Base-by-base conservation (phyloP, 2,888 invertebrate genomes). In the Tiphia femorata region DNA sequence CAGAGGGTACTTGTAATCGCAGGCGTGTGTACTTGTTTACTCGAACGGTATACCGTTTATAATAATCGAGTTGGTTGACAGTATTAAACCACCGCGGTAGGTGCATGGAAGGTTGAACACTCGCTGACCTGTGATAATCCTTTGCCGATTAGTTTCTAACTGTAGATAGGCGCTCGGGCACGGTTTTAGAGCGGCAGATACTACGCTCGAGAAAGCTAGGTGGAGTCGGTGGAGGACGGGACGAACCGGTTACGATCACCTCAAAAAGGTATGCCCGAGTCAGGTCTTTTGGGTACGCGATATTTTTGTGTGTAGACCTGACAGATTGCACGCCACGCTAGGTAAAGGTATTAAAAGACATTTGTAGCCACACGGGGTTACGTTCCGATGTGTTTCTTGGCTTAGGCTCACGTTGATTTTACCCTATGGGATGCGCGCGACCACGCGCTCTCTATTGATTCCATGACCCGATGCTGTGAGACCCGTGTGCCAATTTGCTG, bases 71-170 rank as follows among this genome's bases (percentile, higher is more conserved):
- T 51, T 49, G 53, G 57, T 62, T 65, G 60, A 58, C 58, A 60
- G 62, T 70, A 70, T 70, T 59, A 70, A 67, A 70, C 70, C 70
- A 51, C n/a, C 64, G 55, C 60, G 58, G 37, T 44, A 66, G 55
- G 56, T 65, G 64, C 66, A 70, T 68, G 76, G 73, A 74, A 75
- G 76, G 73, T 73, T 76, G 76, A 72, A 74, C 64, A 76, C 67
- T 65, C 76, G 72, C 59, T 74, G 74, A 75, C 67, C 73, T 75
- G 76, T 74, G 67, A 73, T 74, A 76, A 75, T 75, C 75, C 74
- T 76, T 76, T 76, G 64, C 70, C 74, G 69, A 76, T 76, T 74
- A 76, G 74, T 75, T 72, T 67, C 67, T 68, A 75, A 71, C 71
- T 64, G 61, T 67, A 71, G 76, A 70, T 61, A 73, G 70, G 59